phyloP scores from a whole-genome alignment of 2,888 invertebrate genomes.

The Calameuta filiformis region DNA sequence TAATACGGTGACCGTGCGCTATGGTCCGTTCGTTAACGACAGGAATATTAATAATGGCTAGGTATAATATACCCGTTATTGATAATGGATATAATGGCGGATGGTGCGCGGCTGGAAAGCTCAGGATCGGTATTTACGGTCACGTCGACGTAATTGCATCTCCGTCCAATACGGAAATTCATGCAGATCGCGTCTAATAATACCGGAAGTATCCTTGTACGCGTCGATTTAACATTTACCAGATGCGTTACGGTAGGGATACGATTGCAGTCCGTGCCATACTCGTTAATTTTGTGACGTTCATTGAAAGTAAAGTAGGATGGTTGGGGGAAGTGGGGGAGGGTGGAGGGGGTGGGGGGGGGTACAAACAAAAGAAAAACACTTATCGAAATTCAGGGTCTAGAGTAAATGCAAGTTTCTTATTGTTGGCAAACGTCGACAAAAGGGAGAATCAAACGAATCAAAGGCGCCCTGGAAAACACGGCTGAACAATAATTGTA shows the following conservation, averaged over 20 bases:
- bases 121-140: not conserved
- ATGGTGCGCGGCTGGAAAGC: not conserved
- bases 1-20: slow-evolving; percentile 25
- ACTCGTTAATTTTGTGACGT: not conserved
- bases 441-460: not conserved
- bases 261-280: not conserved
- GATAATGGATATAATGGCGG: not conserved
- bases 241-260: not conserved
- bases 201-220: not conserved
- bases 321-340: no score
- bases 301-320: not conserved
- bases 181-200: not conserved
- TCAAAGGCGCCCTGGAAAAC: not conserved
- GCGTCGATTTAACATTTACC: not conserved
- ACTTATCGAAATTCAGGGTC: not conserved
- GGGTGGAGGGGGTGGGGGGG: not conserved
- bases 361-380: not conserved
- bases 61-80: slow-evolving; percentile 15
- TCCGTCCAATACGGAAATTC: not conserved
- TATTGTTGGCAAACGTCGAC: not conserved
- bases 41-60: slow-evolving; percentile 44
- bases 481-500: not conserved
- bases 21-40: slow-evolving; percentile 42
- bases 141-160: not conserved
- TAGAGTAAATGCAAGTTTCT: not conserved